These are phyloP conservation scores for Torymus aiolomorphi DNA, from an alignment of 2,888 invertebrate species.

Conservation along the genomic window DNA sequence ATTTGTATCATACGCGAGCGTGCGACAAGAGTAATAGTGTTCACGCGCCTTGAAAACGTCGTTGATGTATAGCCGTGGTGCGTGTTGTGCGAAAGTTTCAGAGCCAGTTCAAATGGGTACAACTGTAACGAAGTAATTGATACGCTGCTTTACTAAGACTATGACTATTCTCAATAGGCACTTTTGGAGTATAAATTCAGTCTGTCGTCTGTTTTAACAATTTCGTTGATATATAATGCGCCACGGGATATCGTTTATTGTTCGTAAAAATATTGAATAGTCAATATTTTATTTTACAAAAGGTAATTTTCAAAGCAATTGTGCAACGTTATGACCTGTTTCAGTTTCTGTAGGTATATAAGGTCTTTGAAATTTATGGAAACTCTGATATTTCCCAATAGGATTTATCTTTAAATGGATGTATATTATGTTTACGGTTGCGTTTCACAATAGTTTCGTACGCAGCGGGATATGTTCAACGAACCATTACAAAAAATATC, in stretches of 20 bases:
- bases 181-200: no score
- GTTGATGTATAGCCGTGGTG: constrained; percentile 9
- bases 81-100: constrained; percentile 10
- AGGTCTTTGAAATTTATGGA: not conserved
- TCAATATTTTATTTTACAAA: no score
- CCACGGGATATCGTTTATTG: no score
- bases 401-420: not conserved
- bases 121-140: constrained; percentile 26
- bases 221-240: no score
- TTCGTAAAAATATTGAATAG: no score
- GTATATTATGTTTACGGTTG: not conserved
- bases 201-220: no score
- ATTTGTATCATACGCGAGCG: not conserved
- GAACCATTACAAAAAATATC: no score
- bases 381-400: not conserved
- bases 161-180: no score
- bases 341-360: not conserved
- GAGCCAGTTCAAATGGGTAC: not conserved
- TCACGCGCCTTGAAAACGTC: not conserved
- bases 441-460: not conserved
- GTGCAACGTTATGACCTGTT: no score
- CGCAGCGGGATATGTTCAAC: not conserved
- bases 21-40: constrained; percentile 33
- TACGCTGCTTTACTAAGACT: not conserved
- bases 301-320: no score